Evolutionary conservation across 2,113 vertebrate genomes (phyloP).

Genomic region (Oreochromis spilurus): DNA sequence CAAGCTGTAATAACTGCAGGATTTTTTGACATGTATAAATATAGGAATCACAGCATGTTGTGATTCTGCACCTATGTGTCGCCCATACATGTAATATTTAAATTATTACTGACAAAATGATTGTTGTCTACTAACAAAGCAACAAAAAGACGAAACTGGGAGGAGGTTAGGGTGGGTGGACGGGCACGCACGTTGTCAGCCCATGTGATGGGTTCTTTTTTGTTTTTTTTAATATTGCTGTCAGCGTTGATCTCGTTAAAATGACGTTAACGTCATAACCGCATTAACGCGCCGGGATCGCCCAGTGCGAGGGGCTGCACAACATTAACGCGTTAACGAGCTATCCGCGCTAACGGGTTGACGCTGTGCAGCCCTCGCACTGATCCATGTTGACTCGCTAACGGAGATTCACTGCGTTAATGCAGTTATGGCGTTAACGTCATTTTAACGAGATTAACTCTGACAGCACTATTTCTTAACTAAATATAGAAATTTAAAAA

Average conservation of each 20-base stretch:
- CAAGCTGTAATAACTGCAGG: neutral
- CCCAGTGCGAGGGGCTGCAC: neutral
- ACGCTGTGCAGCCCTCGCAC: no score
- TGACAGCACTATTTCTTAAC: neutral
- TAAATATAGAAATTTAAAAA: neutral
- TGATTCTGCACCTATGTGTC: neutral
- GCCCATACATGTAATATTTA: neutral
- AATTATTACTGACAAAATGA: neutral
- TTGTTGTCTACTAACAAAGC: neutral
- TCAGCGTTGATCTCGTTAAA: neutral
- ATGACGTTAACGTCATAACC: neutral
- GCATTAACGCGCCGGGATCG: neutral
- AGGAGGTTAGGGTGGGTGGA: neutral
- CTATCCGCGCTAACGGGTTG: no score
- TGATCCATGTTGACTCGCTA: neutral
- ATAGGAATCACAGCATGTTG: neutral
- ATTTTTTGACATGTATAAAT: neutral
- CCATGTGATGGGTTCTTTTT: neutral
- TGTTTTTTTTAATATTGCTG: neutral
- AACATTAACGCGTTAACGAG: neutral
- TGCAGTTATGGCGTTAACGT: rapidly evolving
- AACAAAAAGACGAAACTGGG: neutral
- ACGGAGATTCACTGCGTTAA: neutral
- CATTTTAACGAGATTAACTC: neutral
- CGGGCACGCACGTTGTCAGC: neutral